These are phyloP conservation scores for Enteromius paludinosus DNA, from an alignment of 2,797 vertebrate species.

Conservation along the genomic window DNA sequence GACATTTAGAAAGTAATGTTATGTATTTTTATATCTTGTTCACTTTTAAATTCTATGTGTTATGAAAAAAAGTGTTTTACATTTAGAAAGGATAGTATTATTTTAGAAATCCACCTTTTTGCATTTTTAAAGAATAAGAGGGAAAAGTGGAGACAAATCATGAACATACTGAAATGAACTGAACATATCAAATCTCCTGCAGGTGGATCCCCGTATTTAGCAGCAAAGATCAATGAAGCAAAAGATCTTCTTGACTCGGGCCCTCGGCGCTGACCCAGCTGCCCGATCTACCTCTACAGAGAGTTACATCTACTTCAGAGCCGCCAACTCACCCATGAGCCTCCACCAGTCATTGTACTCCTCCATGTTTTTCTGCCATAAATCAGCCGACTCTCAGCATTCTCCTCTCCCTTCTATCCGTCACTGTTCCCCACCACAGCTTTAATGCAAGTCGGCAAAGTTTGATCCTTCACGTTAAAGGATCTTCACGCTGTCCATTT, in stretches of 20 bases:
- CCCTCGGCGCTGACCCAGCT: conserved; percentile 75
- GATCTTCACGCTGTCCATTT: conserved; percentile 18
- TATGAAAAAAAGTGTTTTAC: background rate
- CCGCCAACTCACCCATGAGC: conserved; percentile 25
- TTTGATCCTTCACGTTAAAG: conserved; percentile 36
- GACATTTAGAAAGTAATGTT: background rate
- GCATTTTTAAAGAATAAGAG: background rate
- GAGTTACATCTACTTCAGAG: conserved; percentile 36
- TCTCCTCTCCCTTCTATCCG: background rate
- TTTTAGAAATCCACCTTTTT: background rate
- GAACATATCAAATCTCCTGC: conserved; percentile 39
- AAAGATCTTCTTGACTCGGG: conserved; percentile 90
- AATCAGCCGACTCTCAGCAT: conserved; percentile 5
- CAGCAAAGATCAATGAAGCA: conserved; percentile 93
- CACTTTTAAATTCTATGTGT: background rate
- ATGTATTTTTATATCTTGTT: background rate
- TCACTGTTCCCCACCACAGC: conserved; percentile 16
- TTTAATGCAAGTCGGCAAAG: conserved; percentile 17
- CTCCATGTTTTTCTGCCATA: conserved; percentile 24
- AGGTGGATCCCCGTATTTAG: conserved; percentile 93
- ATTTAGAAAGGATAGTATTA: background rate
- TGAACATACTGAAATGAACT: conserved; percentile 24
- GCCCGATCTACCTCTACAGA: conserved; percentile 23
- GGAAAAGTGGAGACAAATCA: background rate
- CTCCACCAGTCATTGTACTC: conserved; percentile 20